A percentile compares a stretch with the other conserved stretches of the same genome.
phyloP scores from a whole-genome alignment of 2,888 invertebrate species.

The Stenoptilia bipunctidactyla region DNA sequence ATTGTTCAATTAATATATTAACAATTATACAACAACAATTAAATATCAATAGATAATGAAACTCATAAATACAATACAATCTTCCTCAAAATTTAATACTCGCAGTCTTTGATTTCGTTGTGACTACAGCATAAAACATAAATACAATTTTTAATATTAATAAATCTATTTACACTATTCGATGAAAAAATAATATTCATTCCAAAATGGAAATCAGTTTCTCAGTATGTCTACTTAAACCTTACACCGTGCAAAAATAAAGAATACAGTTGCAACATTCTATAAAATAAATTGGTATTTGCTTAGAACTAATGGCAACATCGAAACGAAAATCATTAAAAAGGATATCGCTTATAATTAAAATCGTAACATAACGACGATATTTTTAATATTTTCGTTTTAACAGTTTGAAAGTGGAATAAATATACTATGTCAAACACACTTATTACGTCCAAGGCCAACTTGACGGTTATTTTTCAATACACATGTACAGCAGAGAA shows the following conservation, averaged over 20 bases:
- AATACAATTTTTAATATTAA: slow-evolving; percentile 26
- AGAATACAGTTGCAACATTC: slow-evolving; percentile 39
- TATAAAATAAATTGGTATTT: slow-evolving; percentile 10
- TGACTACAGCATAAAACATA: slow-evolving; percentile 56
- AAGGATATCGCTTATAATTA: too few species aligned
- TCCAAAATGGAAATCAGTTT: too few species aligned
- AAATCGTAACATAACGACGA: slow-evolving; percentile 5
- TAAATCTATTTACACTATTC: slow-evolving; percentile 25
- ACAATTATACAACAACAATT: slow-evolving; percentile 50
- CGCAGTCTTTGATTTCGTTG: slow-evolving; percentile 69
- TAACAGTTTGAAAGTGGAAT: too few species aligned
- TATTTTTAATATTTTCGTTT: not conserved
- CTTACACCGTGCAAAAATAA: slow-evolving; percentile 42
- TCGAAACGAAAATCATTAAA: not conserved
- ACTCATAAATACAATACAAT: slow-evolving; percentile 31
- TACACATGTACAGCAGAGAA: not conserved
- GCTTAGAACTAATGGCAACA: slow-evolving; percentile 5
- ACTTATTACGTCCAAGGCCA: too few species aligned
- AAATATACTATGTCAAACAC: too few species aligned
- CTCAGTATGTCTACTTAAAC: slow-evolving; percentile 25
- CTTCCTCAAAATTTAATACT: slow-evolving; percentile 31
- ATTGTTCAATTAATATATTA: slow-evolving; percentile 27
- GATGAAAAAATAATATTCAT: slow-evolving; percentile 41
- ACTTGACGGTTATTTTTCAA: too few species aligned
- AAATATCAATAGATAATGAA: slow-evolving; percentile 37